A percentile compares a stretch with the other conserved stretches of the same genome.
These are phyloP conservation scores for Torymus tubicola DNA, from an alignment of 2,888 invertebrate species.

Conservation along the genomic window DNA sequence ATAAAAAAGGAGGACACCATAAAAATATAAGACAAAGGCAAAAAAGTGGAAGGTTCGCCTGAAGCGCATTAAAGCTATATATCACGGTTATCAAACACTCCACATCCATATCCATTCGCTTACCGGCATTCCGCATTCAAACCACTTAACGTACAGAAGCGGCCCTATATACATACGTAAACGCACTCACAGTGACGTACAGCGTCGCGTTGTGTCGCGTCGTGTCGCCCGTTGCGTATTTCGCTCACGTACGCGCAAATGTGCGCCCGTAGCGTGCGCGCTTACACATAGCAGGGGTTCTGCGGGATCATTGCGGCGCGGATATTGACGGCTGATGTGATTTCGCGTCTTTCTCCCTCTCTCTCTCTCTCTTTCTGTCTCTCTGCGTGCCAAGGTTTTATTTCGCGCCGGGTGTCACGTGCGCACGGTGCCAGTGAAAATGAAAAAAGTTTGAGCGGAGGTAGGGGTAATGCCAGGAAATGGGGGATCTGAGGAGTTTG, in stretches of 20 bases:
- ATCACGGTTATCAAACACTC: not conserved
- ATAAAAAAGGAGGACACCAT: no score
- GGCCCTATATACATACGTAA: not conserved
- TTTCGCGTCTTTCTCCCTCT: not conserved
- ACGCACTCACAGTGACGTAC: not conserved
- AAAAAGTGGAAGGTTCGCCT: no score
- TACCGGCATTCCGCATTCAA: conserved; percentile 2
- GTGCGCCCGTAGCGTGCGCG: conserved; percentile 16
- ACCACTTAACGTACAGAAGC: not conserved
- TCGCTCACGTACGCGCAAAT: conserved; percentile 40
- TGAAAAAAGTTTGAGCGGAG: no score
- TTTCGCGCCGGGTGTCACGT: no score
- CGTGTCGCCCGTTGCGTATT: conserved; percentile 15
- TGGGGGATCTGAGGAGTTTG: no score
- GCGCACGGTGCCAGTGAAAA: no score
- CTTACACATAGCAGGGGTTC: conserved; percentile 8
- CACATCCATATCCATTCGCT: not conserved
- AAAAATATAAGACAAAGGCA: no score
- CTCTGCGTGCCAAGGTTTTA: no score
- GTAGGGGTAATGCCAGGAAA: no score
- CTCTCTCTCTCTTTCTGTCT: no score
- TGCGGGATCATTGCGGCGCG: conserved; percentile 22
- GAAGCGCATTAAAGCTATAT: no score
- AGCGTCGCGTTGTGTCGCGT: not conserved
- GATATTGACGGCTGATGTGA: conserved; percentile 25